Percentiles rank a stretch among this genome's conserved stretches.
phyloP scores from a whole-genome alignment of 2,888 invertebrate genomes.

The Alitta virens region DNA sequence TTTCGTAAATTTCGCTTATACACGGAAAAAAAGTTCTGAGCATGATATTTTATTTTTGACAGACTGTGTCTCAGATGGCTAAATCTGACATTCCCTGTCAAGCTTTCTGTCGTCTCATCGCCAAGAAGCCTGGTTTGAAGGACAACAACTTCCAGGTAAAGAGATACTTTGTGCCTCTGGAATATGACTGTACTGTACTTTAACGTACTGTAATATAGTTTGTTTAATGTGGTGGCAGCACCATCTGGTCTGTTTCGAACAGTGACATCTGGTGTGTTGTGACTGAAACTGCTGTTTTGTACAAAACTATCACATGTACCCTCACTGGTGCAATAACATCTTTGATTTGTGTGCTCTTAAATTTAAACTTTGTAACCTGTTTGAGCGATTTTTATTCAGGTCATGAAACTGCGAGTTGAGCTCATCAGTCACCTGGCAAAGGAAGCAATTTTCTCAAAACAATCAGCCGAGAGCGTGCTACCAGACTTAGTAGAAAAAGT shows the following conservation, averaged over 20 bases:
- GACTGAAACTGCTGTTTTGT: too few species aligned
- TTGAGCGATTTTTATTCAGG: constrained; percentile 60
- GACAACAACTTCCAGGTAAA: constrained; percentile 82
- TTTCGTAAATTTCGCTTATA: too few species aligned
- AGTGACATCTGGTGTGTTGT: too few species aligned
- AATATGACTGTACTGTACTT: too few species aligned
- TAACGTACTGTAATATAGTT: too few species aligned
- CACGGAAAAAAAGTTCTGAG: too few species aligned
- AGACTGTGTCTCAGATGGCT: constrained; percentile 57
- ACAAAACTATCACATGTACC: too few species aligned
- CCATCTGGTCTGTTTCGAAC: too few species aligned
- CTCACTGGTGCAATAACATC: too few species aligned
- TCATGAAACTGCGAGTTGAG: constrained; percentile 78
- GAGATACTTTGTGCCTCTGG: too few species aligned
- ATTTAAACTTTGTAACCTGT: not conserved
- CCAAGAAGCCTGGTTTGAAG: constrained; percentile 80
- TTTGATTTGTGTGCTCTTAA: not conserved
- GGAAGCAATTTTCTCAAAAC: constrained; percentile 62
- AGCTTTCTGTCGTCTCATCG: constrained; percentile 68
- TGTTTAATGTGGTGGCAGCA: too few species aligned
- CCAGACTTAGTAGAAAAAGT: constrained; percentile 81
- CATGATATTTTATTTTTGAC: not conserved
- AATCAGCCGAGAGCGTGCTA: constrained; percentile 72
- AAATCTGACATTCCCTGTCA: constrained; percentile 70
- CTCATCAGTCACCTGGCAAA: constrained; percentile 76